Evolutionary conservation across 2,888 invertebrate genomes (phyloP), one percentile per base, ranked within the genome.

Genomic region (Cancer borealis): DNA sequence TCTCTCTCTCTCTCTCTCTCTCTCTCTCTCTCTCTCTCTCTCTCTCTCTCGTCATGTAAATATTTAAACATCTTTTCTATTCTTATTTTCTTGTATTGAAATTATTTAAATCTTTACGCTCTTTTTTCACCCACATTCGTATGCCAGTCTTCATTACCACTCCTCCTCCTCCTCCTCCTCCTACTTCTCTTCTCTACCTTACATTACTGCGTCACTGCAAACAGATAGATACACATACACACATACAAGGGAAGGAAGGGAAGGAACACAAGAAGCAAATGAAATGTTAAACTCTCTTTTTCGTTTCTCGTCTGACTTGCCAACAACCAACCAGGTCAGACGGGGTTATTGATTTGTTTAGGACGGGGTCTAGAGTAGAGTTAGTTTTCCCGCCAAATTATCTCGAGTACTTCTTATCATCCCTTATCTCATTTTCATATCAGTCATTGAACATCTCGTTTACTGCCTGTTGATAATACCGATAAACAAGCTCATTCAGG

Each of bases 1-100:
- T 88, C 88, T 88, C 88, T 88, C 88, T 88, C 88, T 88, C 88
- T 88, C 49, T 89, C 46, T 89, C 46, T 89, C 46, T 88, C 30
- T 88, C 39, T 88, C 60, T 66, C 79, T 79, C 79, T 79, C 79
- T 79, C 87, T 87, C 87, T 87, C 45, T 87, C 87, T 87, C 87
- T 87, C 87, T 87, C 87, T 87, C 87, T 87, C 87, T 87, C 30
- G 30, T 45, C 17, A 10, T 14, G 17, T 60, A 60, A 21, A 60
- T 17, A 5, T 21, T 17, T 21, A 3, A 4, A 60, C 21, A 21
- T 45, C 6, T 45, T 91, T 73, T 26, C 46, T 66, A 26, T 17
- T 73, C n/a, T 45, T 45, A 30, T 73, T 91, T 45, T 91, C 17
- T 73, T 21, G n/a, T n/a, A 39, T 73, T 91, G 21, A 66, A 17